Evolutionary conservation across 2,797 vertebrate genomes (phyloP).

Genomic region (Melanogrammus aeglefinus): DNA sequence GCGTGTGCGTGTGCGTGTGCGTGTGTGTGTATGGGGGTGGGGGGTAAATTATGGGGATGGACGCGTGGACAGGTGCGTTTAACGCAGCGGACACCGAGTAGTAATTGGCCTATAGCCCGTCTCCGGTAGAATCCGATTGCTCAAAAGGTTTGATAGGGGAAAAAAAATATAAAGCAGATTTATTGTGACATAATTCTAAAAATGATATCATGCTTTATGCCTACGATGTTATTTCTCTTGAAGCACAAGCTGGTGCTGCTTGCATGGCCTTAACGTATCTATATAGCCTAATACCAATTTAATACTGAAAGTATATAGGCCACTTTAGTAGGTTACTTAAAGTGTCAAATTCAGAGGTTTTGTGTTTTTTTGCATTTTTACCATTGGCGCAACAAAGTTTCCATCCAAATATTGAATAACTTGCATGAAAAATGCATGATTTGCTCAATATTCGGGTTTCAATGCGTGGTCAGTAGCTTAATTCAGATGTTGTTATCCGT

Average conservation of each 20-base stretch:
- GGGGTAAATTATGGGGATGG: not conserved
- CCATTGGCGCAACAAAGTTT: not conserved
- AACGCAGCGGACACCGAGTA: not conserved
- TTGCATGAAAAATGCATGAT: not conserved
- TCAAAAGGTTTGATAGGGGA: too few relatives aligned
- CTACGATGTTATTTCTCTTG: not conserved
- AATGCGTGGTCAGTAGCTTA: not conserved
- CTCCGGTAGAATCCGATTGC: not conserved
- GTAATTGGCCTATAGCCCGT: not conserved
- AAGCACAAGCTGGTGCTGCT: not conserved
- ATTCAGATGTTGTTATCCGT: not conserved
- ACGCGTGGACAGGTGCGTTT: not conserved
- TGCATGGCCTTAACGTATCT: not conserved
- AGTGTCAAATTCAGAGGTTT: not conserved
- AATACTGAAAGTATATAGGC: too few relatives aligned
- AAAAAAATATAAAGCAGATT: too few relatives aligned
- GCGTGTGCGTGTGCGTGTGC: not conserved
- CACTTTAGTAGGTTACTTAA: not conserved
- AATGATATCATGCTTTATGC: not conserved
- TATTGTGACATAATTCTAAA: not conserved
- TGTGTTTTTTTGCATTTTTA: not conserved
- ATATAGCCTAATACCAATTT: not conserved
- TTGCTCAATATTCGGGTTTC: not conserved
- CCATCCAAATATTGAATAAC: not conserved
- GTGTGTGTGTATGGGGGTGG: not conserved